A percentile compares a stretch with the other conserved stretches of the same genome.
Conservation (phyloP, 2,797 vertebrate genomes). For the Oryzias sinensis region DNA sequence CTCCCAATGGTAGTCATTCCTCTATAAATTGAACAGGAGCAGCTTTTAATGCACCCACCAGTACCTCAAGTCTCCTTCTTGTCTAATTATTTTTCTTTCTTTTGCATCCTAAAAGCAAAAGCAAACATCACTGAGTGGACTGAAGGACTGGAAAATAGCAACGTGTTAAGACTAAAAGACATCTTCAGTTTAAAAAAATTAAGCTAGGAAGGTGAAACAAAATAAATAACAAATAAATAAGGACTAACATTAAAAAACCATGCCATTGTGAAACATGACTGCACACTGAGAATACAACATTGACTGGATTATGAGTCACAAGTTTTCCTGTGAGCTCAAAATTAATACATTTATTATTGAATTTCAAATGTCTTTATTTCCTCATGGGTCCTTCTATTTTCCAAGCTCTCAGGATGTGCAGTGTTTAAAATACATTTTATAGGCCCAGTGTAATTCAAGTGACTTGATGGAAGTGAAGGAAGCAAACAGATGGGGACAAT, state of each 20-base stretch:
- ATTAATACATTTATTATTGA: slow-evolving; percentile 38
- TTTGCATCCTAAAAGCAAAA: neutral
- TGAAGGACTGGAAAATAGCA: neutral
- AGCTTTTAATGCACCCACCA: slow-evolving; percentile 16
- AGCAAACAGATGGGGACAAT: slow-evolving; percentile 46
- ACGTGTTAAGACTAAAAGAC: too few species aligned
- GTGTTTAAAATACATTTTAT: slow-evolving; percentile 9
- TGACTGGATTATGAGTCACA: neutral
- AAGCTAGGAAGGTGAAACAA: too few species aligned
- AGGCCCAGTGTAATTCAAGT: slow-evolving; percentile 21
- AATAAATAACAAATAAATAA: slow-evolving; percentile 9
- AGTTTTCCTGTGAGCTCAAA: slow-evolving; percentile 27
- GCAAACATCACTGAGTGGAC: neutral
- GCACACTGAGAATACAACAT: slow-evolving; percentile 7
- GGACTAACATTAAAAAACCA: slow-evolving; percentile 28
- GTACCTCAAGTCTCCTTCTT: slow-evolving; percentile 1
- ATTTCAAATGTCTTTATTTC: slow-evolving; percentile 19
- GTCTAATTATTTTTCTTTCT: neutral
- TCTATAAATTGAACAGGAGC: slow-evolving; percentile 14
- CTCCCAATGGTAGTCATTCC: slow-evolving; percentile 36
- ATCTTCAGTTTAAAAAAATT: too few species aligned
- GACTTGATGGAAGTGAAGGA: slow-evolving; percentile 11
- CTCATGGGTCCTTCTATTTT: slow-evolving; percentile 20
- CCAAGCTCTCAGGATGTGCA: slow-evolving; percentile 33
- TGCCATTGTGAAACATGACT: slow-evolving; percentile 32